Evolutionary conservation across 2,113 vertebrate species (phyloP).

Genomic region (Baryphthengus martii): DNA sequence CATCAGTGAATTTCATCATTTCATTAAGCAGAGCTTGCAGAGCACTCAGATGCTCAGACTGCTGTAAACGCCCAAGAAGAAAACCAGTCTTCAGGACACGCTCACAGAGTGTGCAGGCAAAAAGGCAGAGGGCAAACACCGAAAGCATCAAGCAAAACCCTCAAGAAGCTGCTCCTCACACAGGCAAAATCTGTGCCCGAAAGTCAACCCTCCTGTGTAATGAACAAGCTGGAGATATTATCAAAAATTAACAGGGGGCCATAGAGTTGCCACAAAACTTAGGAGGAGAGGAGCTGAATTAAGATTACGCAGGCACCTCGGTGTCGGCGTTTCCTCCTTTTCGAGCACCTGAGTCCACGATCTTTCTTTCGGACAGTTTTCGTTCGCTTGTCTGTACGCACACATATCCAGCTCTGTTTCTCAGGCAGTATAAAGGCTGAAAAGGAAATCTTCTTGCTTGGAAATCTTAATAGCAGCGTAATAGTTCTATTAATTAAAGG

Average conservation of each 20-base stretch:
- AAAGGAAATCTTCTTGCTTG: neutral
- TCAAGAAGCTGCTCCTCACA: neutral
- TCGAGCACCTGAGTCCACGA: neutral
- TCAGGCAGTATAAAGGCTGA: neutral
- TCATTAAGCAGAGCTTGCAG: neutral
- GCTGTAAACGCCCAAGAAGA: neutral
- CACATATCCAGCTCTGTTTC: neutral
- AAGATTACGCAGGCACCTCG: neutral
- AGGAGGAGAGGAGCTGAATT: neutral
- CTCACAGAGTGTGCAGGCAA: accelerated
- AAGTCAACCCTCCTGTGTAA: neutral
- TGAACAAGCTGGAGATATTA: neutral
- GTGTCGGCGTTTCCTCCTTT: neutral
- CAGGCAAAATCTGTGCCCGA: neutral
- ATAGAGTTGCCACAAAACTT: neutral
- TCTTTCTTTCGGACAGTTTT: neutral
- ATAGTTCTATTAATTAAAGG: conserved; percentile 36
- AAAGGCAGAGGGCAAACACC: neutral
- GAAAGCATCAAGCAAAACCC: neutral
- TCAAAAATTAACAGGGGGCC: neutral
- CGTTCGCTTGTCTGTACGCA: neutral
- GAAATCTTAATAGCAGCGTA: neutral
- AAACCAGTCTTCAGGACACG: neutral
- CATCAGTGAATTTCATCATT: neutral
- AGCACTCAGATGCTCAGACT: neutral